Evolutionary conservation across 2,113 vertebrate species (phyloP).

Genomic region (Rousettus leschenaultii): DNA sequence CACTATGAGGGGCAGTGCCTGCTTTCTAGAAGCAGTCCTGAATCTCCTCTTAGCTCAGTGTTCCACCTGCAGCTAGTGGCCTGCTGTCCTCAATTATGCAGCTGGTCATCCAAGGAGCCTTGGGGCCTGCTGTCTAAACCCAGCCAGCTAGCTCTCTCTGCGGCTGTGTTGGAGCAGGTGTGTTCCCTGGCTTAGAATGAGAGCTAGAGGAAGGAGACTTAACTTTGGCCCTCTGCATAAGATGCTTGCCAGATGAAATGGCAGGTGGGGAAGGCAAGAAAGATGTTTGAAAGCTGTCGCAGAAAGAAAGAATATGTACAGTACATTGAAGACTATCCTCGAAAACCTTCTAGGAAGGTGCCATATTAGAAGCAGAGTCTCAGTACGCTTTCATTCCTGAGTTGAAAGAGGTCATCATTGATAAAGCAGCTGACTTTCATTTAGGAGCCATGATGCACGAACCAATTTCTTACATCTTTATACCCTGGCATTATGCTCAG

Average conservation of each 20-base stretch:
- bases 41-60: neutral
- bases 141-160: neutral
- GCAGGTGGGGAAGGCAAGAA: neutral
- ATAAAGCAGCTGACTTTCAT: neutral
- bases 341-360: neutral
- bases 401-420: neutral
- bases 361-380: neutral
- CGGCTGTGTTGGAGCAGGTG: accelerated
- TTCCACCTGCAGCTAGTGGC: accelerated
- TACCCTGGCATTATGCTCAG: neutral
- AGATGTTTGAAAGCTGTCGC: neutral
- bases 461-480: neutral
- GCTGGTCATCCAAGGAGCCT: accelerated
- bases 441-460: neutral
- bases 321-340: too few relatives aligned
- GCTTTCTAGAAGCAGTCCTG: neutral
- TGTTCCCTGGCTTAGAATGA: neutral
- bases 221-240: neutral
- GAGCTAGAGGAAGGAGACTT: neutral
- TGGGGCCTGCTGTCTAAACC: neutral
- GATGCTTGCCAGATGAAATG: neutral
- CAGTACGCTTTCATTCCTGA: neutral
- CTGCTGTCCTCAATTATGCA: neutral
- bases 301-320: neutral
- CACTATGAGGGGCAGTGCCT: neutral